phyloP scores from a whole-genome alignment of 2,113 vertebrate genomes.

The Columba janthina region DNA sequence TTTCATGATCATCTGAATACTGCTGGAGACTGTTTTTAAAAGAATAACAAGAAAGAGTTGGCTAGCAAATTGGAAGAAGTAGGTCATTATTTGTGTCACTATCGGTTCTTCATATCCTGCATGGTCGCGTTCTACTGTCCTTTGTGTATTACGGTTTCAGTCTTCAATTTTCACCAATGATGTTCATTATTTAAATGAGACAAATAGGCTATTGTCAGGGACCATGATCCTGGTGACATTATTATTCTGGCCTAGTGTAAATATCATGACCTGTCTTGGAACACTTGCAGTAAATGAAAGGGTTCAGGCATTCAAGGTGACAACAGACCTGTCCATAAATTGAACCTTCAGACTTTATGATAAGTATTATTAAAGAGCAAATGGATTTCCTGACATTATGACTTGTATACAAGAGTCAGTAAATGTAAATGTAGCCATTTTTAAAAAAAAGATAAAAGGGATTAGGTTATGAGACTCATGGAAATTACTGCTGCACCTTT shows the following conservation, averaged over 20 bases:
- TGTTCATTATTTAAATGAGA: conserved; percentile 88
- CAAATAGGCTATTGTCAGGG: conserved; percentile 79
- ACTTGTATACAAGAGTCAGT: conserved; percentile 46
- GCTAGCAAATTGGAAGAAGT: not conserved
- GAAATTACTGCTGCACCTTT: not conserved
- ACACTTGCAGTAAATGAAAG: conserved; percentile 71
- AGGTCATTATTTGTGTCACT: not conserved
- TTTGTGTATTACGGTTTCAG: not conserved
- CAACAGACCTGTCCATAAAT: conserved; percentile 78
- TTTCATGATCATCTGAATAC: not conserved
- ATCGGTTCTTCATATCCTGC: not conserved
- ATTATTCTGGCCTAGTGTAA: conserved; percentile 85
- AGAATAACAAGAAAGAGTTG: not conserved
- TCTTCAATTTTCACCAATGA: conserved; percentile 75
- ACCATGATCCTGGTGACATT: conserved; percentile 59
- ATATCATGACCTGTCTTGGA: conserved; percentile 79
- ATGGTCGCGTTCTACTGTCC: not conserved
- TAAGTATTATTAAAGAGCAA: conserved; percentile 77
- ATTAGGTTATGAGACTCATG: not conserved
- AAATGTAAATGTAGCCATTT: conserved; percentile 60
- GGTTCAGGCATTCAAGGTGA: conserved; percentile 70
- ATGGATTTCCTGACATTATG: conserved; percentile 75
- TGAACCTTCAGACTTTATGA: conserved; percentile 67
- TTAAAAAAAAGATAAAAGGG: not conserved
- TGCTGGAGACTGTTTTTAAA: not conserved